A percentile compares a stretch with the other conserved stretches of the same genome.
Conservation (phyloP, 2,888 invertebrate species). For the Deroplatys truncata region DNA sequence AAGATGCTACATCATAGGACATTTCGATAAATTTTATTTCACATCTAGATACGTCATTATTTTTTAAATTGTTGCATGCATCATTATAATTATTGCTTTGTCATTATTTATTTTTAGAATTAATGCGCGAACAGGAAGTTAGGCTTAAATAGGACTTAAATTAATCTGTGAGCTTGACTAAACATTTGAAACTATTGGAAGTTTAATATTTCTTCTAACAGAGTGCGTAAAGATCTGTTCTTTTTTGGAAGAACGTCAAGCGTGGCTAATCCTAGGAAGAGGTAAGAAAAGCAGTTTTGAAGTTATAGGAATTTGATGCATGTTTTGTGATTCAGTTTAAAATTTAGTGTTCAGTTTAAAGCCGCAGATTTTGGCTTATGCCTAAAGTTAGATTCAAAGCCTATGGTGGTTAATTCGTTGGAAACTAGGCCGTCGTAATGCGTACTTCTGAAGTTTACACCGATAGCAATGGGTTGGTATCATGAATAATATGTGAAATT, state of each 20-base stretch:
- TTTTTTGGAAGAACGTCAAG: constrained; percentile 46
- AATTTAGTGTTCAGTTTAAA: not conserved
- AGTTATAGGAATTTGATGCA: not conserved
- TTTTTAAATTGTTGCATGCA: too few relatives aligned
- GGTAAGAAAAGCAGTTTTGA: constrained; percentile 33
- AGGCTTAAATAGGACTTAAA: not conserved
- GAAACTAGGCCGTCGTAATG: not conserved
- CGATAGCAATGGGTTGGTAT: not conserved
- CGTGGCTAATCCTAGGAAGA: constrained; percentile 77
- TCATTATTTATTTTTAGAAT: not conserved
- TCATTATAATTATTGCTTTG: not conserved
- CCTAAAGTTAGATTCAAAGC: not conserved
- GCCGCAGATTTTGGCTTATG: not conserved
- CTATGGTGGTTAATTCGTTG: not conserved
- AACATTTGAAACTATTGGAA: not conserved
- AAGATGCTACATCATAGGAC: too few relatives aligned
- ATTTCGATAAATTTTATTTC: too few relatives aligned
- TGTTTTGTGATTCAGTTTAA: not conserved
- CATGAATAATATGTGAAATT: not conserved
- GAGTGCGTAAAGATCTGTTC: constrained; percentile 16
- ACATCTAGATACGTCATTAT: too few relatives aligned
- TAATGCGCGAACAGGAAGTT: not conserved
- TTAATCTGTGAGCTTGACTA: not conserved
- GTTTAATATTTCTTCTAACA: not conserved
- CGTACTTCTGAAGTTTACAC: not conserved